phyloP scores from a whole-genome alignment of 2,888 invertebrate genomes.

The Tolmerus cingulatus region DNA sequence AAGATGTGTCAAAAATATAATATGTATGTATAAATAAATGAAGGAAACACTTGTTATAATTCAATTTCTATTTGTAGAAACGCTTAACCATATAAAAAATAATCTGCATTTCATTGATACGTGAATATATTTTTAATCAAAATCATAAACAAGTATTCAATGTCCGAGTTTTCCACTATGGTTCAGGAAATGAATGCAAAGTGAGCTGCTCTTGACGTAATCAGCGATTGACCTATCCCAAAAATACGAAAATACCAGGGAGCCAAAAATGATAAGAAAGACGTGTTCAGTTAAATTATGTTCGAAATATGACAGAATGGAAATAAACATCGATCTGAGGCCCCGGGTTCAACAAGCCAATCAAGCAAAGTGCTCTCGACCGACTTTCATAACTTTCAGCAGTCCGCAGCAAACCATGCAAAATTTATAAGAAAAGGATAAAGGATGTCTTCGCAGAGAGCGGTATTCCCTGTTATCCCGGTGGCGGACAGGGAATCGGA shows the following conservation, averaged over 20 bases:
- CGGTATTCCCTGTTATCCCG: background rate
- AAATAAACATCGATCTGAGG: background rate
- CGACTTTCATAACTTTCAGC: background rate
- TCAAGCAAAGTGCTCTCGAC: background rate
- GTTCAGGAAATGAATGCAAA: background rate
- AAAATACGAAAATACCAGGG: background rate
- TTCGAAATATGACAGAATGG: background rate
- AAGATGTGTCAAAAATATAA: too few relatives aligned
- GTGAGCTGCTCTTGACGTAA: background rate
- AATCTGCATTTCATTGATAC: background rate
- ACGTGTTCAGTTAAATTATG: background rate
- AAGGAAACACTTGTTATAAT: too few relatives aligned
- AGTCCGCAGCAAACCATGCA: background rate
- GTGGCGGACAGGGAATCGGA: background rate
- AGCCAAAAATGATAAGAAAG: background rate
- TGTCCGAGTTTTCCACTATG: background rate
- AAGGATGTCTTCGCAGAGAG: background rate
- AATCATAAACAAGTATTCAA: background rate
- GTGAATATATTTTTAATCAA: background rate
- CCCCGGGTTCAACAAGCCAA: background rate
- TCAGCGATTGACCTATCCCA: background rate
- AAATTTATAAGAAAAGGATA: background rate
- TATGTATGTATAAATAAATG: too few relatives aligned
- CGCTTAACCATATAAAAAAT: background rate
- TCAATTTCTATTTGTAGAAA: background rate